Evolutionary conservation across 2,113 vertebrate species (phyloP).

Genomic region (Grammomys dolichurus): DNA sequence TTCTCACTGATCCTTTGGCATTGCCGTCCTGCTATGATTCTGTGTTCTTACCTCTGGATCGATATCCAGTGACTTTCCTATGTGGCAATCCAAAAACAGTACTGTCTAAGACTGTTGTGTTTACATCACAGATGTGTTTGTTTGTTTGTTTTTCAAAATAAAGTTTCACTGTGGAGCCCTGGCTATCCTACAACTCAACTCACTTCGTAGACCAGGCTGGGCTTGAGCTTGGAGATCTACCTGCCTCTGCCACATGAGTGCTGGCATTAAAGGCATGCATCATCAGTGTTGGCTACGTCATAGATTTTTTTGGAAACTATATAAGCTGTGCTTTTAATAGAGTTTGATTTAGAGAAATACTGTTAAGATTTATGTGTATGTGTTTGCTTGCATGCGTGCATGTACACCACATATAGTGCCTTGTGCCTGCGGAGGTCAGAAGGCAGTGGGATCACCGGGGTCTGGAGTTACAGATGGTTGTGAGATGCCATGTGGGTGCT

Average conservation of each 20-base stretch:
- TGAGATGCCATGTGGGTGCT: neutral
- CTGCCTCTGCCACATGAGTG: neutral
- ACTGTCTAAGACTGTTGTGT: neutral
- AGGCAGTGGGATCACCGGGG: neutral
- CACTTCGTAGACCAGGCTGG: neutral
- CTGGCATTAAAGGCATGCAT: neutral
- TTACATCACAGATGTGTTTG: neutral
- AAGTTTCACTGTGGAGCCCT: neutral
- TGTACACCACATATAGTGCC: neutral
- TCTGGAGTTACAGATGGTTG: neutral
- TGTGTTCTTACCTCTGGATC: neutral
- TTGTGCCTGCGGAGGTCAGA: neutral
- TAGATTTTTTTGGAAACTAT: constrained; percentile 43
- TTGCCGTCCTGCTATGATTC: neutral
- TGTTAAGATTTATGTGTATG: neutral
- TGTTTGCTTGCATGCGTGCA: neutral
- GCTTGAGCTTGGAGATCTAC: neutral
- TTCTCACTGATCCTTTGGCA: neutral
- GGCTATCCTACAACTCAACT: neutral
- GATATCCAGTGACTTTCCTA: neutral
- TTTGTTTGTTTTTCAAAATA: neutral
- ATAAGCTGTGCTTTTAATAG: neutral
- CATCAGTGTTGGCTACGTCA: neutral
- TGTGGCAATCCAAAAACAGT: neutral
- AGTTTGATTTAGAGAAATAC: neutral